phyloP scores from a whole-genome alignment of 1,140 invertebrate species.

The Thaumetopoea pityocampa region DNA sequence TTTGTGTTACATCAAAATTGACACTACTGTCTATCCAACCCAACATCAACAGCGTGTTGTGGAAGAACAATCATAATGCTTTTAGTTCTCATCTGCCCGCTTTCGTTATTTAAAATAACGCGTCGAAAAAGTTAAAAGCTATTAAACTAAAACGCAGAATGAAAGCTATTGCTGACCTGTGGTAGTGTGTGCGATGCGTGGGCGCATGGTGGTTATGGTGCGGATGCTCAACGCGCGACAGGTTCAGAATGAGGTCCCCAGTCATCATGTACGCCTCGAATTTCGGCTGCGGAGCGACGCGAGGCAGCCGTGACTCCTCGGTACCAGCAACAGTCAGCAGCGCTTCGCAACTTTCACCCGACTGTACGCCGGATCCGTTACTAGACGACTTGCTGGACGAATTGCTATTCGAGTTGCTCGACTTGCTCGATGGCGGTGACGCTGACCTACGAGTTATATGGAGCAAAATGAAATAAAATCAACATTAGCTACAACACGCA shows the following conservation, averaged over 20 bases:
- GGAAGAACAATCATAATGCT: too few relatives aligned
- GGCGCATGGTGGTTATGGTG: conserved; percentile 65
- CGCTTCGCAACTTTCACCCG: conserved; percentile 63
- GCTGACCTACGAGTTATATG: conserved; percentile 34
- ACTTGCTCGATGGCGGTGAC: conserved; percentile 56
- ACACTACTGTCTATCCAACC: too few relatives aligned
- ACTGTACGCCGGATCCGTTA: conserved; percentile 57
- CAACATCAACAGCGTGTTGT: too few relatives aligned
- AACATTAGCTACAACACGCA: too few relatives aligned
- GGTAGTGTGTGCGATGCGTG: conserved; percentile 61
- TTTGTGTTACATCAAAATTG: too few relatives aligned
- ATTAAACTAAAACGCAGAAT: background rate
- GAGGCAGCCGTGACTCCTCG: conserved; percentile 29
- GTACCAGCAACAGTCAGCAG: conserved; percentile 49
- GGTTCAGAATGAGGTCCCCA: conserved; percentile 94
- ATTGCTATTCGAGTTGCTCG: conserved; percentile 46
- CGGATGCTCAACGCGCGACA: conserved; percentile 82
- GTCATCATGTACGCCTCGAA: conserved; percentile 98
- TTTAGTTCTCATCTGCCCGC: too few relatives aligned
- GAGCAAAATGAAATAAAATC: too few relatives aligned
- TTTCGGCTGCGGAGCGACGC: conserved; percentile 51
- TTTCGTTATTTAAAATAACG: too few relatives aligned
- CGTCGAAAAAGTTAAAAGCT: too few relatives aligned
- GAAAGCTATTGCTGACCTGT: conserved; percentile 36
- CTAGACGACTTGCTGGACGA: conserved; percentile 60